Evolutionary conservation across 1,140 invertebrate species (phyloP), one percentile per base, ranked within the genome.

Genomic region (Zaprionus gabonicus): DNA sequence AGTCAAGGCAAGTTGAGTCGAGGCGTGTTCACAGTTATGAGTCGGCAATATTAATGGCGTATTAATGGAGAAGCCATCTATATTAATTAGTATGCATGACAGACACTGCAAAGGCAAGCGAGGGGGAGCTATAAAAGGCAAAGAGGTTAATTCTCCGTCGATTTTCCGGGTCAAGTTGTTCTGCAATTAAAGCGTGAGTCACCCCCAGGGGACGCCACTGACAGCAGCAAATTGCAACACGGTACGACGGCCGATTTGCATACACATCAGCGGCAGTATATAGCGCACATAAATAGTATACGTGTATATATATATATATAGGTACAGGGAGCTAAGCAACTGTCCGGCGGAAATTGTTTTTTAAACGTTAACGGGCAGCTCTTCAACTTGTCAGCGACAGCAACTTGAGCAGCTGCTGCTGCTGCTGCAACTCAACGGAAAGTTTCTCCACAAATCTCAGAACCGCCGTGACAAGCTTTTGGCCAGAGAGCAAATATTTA

Each of bases 401-500:
- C 53, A 5, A 15, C n/a, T 28, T 25, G 49, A 28, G 53, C 20
- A 56, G n/a, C 51, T 4, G 51, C n/a, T 44, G 41, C n/a, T 44
- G 41, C 36, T 38, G 25, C 49, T 65, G 63, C 51, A 65, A 27
- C 59, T 7, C 15, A 74, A 62, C 71, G 53, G 23, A 71, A 75
- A 71, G 31, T 71, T 75, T 75, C 38, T 57, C 2, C 67, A 27
- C 58, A 63, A 70, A 70, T 75, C 72, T 75, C 67, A 36, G 63
- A 17, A 20, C 25, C 70, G 68, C 84, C 72, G 73, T 88, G 84
- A 80, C 71, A 80, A 62, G 71, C 72, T 72, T 72, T 78, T 69
- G 65, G 75, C 60, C 84, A 34, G 69, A 76, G 80, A 75, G 68
- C 71, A 87, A 88, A 88, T 88, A 87, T 87, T 87, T 87, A 87